phyloP scores from a whole-genome alignment of 1,140 invertebrate genomes.

The Maniola jurtina region DNA sequence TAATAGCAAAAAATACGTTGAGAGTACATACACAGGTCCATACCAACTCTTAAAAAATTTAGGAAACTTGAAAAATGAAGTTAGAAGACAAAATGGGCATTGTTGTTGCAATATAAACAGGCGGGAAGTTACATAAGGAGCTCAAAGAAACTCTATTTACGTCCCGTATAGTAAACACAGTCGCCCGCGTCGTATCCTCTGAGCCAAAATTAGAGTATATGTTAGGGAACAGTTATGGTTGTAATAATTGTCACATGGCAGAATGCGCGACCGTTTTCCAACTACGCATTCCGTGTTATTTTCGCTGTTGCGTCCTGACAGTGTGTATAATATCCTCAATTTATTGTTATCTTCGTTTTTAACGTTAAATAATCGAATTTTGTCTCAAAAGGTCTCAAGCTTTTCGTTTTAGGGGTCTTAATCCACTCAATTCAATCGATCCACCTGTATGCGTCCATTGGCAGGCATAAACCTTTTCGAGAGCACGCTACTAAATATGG shows the following conservation, averaged over 20 bases:
- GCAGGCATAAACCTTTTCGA: too few relatives aligned
- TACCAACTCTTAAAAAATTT: too few relatives aligned
- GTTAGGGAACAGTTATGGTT: conserved; percentile 58
- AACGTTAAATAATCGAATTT: too few relatives aligned
- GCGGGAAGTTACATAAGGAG: conserved; percentile 43
- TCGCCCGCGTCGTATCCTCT: conserved; percentile 31
- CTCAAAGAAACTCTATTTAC: conserved; percentile 47
- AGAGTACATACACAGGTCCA: too few relatives aligned
- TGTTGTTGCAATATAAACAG: background rate
- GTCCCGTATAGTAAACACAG: conserved; percentile 41
- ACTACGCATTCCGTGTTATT: conserved; percentile 8
- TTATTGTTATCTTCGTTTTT: background rate
- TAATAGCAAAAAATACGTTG: too few relatives aligned
- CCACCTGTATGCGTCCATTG: too few relatives aligned
- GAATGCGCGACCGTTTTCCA: conserved; percentile 29
- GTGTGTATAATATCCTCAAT: background rate
- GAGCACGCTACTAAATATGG: too few relatives aligned
- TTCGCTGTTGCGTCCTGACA: background rate
- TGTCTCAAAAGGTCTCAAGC: too few relatives aligned
- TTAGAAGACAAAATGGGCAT: background rate
- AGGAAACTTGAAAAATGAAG: too few relatives aligned
- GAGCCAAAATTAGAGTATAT: conserved; percentile 52
- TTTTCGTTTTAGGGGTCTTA: too few relatives aligned
- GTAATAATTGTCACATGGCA: conserved; percentile 57
- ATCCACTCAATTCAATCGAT: too few relatives aligned